Evolutionary conservation across 2,797 vertebrate species (phyloP).

Genomic region (Euthynnus affinis): DNA sequence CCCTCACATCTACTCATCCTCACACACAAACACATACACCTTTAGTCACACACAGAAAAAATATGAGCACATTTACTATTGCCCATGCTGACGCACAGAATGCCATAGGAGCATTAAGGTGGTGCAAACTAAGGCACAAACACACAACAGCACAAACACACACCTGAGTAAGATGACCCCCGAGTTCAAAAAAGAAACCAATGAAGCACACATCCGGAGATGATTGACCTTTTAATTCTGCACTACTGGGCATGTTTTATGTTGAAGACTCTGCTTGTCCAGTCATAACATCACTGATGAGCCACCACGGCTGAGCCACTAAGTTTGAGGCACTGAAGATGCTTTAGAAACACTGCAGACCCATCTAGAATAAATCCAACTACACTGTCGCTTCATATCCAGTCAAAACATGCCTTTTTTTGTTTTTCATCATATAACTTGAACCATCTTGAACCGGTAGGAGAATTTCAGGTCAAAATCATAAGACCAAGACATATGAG

Average conservation of each 20-base stretch:
- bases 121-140: background rate
- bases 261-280: conserved; percentile 52
- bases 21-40: conserved; percentile 17
- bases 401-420: background rate
- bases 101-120: background rate
- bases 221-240: conserved; percentile 61
- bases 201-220: conserved; percentile 38
- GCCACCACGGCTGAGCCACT: conserved; percentile 48
- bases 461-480: background rate
- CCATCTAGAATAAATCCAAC: background rate
- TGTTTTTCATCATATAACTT: background rate
- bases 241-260: conserved; percentile 48
- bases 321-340: conserved; percentile 28
- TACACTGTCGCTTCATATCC: conserved; percentile 1
- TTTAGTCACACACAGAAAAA: conserved; percentile 30
- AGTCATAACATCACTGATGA: conserved; percentile 65
- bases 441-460: background rate
- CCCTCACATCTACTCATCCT: conserved; percentile 3
- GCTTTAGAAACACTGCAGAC: background rate
- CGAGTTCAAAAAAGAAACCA: conserved; percentile 28
- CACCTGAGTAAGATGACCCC: conserved; percentile 55
- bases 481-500: no score
- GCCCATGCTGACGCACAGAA: conserved; percentile 21
- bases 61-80: conserved; percentile 17
- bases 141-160: conserved; percentile 35